Percentiles rank a stretch among this genome's conserved stretches.
Evolutionary conservation across 2,888 invertebrate species (phyloP).

Genomic region (Ichneumoninae sp.): DNA sequence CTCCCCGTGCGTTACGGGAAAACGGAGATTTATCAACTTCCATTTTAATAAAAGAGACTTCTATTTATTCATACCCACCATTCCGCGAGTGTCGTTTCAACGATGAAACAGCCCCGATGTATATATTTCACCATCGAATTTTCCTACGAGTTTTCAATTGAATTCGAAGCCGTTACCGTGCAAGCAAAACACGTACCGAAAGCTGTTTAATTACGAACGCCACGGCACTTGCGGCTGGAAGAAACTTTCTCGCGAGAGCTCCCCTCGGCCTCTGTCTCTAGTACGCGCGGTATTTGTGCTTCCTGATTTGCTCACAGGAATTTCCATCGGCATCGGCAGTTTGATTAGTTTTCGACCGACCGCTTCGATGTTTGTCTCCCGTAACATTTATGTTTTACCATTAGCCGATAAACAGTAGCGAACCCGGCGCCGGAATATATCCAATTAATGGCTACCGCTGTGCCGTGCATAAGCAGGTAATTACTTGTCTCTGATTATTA

Average conservation of each 20-base stretch:
- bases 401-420: slow-evolving; percentile 14
- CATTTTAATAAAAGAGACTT: slow-evolving; percentile 36
- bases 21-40: slow-evolving; percentile 54
- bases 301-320: slow-evolving; percentile 22
- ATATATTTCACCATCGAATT: background rate
- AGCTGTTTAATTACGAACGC: slow-evolving; percentile 33
- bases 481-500: slow-evolving; percentile 26
- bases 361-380: slow-evolving; percentile 28
- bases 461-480: background rate
- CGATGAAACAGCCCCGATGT: slow-evolving; percentile 6
- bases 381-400: slow-evolving; percentile 31
- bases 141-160: background rate
- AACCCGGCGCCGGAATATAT: background rate
- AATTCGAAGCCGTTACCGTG: slow-evolving; percentile 2
- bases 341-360: slow-evolving; percentile 41
- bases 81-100: background rate
- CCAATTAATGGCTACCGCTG: slow-evolving; percentile 4
- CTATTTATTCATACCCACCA: slow-evolving; percentile 20
- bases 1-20: slow-evolving; percentile 20
- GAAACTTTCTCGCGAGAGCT: slow-evolving; percentile 28
- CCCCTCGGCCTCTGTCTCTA: background rate
- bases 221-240: slow-evolving; percentile 15
- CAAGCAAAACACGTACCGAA: slow-evolving; percentile 8
- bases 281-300: slow-evolving; percentile 19
- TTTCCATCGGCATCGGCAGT: slow-evolving; percentile 31